Percentiles rank a stretch among this genome's conserved stretches.
Conservation (phyloP, 2,888 invertebrate species). For the Eristalis arbustorum region DNA sequence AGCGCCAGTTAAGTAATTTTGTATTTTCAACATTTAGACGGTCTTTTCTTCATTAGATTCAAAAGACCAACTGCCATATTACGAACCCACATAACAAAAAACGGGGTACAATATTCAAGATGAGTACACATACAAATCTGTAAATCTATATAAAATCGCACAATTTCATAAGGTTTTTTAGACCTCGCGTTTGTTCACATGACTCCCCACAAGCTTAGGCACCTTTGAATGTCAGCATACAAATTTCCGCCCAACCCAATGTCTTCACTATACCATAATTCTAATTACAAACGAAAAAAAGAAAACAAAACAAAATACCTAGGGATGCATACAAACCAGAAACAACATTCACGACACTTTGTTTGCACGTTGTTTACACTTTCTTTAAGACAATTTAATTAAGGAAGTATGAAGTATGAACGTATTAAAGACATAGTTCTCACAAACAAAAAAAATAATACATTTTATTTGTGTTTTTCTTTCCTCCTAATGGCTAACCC, state of each 20-base stretch:
- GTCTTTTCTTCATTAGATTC: no score
- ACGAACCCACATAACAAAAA: no score
- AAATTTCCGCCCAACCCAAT: background rate
- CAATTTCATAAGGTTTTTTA: no score
- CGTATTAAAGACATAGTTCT: conserved; percentile 64
- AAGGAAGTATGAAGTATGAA: conserved; percentile 51
- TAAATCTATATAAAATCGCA: no score
- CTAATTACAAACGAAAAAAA: background rate
- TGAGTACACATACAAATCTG: no score
- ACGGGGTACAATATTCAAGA: no score
- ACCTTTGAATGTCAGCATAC: background rate
- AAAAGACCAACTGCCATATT: no score
- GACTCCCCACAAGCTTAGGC: no score
- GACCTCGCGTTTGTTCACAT: no score
- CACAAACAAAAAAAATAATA: conserved; percentile 33
- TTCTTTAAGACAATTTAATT: conserved; percentile 61
- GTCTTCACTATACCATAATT: background rate
- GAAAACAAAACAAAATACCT: background rate
- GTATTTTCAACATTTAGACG: no score
- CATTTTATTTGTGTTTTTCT: conserved; percentile 51
- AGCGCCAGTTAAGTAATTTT: no score
- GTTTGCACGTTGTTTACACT: conserved; percentile 39
- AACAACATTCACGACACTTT: conserved; percentile 13
- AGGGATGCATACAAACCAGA: conserved; percentile 3
- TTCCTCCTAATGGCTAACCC: conserved; percentile 19